Evolutionary conservation across 2,888 invertebrate species (phyloP).

Genomic region (Cryptus viduatorius): DNA sequence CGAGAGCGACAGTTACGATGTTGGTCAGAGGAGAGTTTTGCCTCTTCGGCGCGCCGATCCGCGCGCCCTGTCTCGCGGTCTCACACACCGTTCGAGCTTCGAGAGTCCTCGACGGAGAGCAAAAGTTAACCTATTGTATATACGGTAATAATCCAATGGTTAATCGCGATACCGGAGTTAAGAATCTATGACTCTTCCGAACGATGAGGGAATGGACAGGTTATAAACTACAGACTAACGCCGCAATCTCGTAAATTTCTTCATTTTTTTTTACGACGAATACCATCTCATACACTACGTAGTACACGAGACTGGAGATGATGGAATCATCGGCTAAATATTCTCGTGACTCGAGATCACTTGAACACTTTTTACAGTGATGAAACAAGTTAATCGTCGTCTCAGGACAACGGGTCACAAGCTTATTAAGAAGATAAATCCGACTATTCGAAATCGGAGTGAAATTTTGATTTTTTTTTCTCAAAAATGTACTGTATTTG

Average conservation of each 20-base stretch:
- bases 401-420: no score
- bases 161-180: slow-evolving; percentile 2
- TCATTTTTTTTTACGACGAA: neutral
- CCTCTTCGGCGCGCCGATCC: slow-evolving; percentile 7
- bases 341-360: neutral
- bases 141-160: slow-evolving; percentile 34
- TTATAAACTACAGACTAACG: neutral
- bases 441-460: no score
- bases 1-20: slow-evolving; percentile 60
- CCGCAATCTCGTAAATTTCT: neutral
- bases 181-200: slow-evolving; percentile 17
- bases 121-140: slow-evolving; percentile 8
- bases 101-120: slow-evolving; percentile 7
- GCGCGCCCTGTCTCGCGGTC: neutral
- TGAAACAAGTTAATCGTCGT: no score
- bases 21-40: slow-evolving; percentile 37
- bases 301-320: neutral
- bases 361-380: no score
- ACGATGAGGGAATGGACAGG: neutral
- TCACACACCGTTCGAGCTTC: neutral
- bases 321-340: neutral
- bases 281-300: neutral
- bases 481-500: neutral
- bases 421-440: no score
- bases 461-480: no score